Percentiles rank a stretch among this genome's conserved stretches.
phyloP scores from a whole-genome alignment of 2,797 vertebrate species.

The Tragelaphus oryx region DNA sequence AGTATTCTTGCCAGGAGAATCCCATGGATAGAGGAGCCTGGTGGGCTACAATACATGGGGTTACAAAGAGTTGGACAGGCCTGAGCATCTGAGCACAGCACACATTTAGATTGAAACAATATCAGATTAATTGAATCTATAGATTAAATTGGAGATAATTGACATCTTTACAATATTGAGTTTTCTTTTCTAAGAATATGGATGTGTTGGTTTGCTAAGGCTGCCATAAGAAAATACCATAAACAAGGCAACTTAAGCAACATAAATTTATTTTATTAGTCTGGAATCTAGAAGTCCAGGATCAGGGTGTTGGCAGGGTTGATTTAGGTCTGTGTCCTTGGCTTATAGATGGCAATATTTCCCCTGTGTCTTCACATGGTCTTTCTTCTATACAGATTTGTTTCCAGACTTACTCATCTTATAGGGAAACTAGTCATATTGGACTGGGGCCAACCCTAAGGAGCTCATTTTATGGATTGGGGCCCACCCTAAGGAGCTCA shows the following conservation, averaged over 20 bases:
- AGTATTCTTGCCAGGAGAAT: not conserved
- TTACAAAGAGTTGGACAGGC: not conserved
- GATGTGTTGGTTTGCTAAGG: not conserved
- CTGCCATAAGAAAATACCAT: not conserved
- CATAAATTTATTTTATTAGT: not conserved
- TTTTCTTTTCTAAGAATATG: not conserved
- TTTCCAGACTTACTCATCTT: not conserved
- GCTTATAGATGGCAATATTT: not conserved
- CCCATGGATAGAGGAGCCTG: not conserved
- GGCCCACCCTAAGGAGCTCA: not conserved
- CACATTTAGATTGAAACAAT: not conserved
- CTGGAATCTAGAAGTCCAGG: not conserved
- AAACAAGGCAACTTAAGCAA: not conserved
- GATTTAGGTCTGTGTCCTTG: not conserved
- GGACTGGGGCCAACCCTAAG: not conserved
- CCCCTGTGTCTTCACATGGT: not conserved
- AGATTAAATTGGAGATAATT: not conserved
- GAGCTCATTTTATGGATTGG: not conserved
- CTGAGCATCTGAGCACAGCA: not conserved
- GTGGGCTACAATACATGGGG: not conserved
- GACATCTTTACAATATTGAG: not conserved
- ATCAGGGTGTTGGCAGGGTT: not conserved
- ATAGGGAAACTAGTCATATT: not conserved
- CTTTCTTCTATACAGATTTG: not conserved
- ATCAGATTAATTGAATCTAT: not conserved